Evolutionary conservation across 2,888 invertebrate species (phyloP), one percentile per base, ranked within the genome.

Genomic region (Phrixothrix hirtus): DNA sequence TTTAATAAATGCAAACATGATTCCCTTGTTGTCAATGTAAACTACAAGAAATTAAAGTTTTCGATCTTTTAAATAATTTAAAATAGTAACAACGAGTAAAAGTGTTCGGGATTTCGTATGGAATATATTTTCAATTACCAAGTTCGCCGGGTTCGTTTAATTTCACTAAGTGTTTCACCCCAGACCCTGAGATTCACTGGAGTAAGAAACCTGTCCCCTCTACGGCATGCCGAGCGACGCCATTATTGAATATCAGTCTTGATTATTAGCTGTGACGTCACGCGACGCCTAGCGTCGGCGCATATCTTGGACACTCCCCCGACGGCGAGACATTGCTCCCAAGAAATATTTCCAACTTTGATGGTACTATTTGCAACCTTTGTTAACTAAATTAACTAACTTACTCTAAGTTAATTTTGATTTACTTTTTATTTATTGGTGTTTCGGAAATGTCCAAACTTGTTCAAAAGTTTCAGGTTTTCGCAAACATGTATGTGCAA

Each of bases 201-300:
- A 62, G 61, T 57, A 62, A 63, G 62, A 61, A 61, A 60, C 58
- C 58, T 57, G 54, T 52, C 55, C 55, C 55, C 55, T 55, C 58
- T 57, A 55, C 58, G 55, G 55, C 57, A 60, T 61, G 60, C 56
- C 61, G 57, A 50, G 39, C 71, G 74, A 70, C 77, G 77, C 76
- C 77, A 78, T 77, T 74, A 77, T 77, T 75, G 75, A 76, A 74
- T 67, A 76, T 74, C 74, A 74, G 73, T 73, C 75, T 73, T 73
- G 75, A 75, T 75, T 74, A 75, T 72, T 69, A 68, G 64, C 56
- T 51, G 74, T 76, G 76, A 75, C 76, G 77, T 75, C 76, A 76
- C 70, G 68, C 57, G 71, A 66, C 66, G 72, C 57, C 64, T 45
- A 62, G 74, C 71, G 74, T 72, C 75, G 74, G 74, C 75, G 75